A percentile compares a stretch with the other conserved stretches of the same genome.
Conservation (phyloP, 2,888 invertebrate species). For the Timandra comae region DNA sequence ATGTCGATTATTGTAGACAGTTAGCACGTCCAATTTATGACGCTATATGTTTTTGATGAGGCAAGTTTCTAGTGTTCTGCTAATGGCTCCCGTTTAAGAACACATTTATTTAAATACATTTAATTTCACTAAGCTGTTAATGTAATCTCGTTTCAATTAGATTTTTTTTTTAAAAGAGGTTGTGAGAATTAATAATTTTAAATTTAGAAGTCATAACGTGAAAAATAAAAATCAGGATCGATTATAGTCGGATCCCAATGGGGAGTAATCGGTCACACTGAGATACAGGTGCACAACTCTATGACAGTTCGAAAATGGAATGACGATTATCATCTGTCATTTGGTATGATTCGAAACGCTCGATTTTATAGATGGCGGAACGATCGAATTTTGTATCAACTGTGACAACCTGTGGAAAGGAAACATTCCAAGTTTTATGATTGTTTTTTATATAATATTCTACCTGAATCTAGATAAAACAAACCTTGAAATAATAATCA, state of each 20-base stretch:
- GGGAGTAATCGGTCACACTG: conserved; percentile 31
- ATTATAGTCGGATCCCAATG: conserved; percentile 40
- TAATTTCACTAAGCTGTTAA: no score
- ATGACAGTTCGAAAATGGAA: conserved; percentile 48
- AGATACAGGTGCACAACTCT: conserved; percentile 36
- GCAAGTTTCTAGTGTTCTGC: no score
- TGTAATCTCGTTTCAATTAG: no score
- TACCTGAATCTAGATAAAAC: no score
- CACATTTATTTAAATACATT: no score
- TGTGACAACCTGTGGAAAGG: neutral
- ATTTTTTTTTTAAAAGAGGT: no score
- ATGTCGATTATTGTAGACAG: conserved; percentile 11
- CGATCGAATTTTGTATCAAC: conserved; percentile 9
- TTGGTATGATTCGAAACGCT: conserved; percentile 47
- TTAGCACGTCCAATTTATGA: conserved; percentile 7
- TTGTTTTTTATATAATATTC: neutral
- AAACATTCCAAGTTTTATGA: neutral
- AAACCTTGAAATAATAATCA: no score
- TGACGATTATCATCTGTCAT: conserved; percentile 43
- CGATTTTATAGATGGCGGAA: conserved; percentile 23
- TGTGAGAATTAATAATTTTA: no score
- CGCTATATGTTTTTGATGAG: conserved; percentile 4
- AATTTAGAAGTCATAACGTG: conserved; percentile 8
- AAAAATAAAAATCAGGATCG: conserved; percentile 29
- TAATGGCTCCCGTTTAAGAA: no score